Conservation (phyloP, 2,113 vertebrate species). For the Chionis minor region DNA sequence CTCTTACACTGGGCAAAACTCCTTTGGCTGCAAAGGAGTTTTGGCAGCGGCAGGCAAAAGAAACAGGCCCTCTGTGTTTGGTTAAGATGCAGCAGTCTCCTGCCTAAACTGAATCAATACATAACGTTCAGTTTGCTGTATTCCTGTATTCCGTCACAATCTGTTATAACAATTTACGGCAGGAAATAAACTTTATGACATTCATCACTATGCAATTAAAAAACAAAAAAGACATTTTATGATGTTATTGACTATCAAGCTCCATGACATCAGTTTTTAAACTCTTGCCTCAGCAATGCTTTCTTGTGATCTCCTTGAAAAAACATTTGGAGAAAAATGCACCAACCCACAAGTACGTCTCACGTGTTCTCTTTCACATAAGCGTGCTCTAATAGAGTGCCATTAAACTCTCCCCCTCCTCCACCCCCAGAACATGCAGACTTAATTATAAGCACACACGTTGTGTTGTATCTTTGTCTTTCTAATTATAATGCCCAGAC, state of each 20-base stretch:
- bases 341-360: neutral
- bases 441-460: neutral
- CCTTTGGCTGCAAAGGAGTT: neutral
- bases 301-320: neutral
- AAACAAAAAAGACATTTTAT: neutral
- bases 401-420: neutral
- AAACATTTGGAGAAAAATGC: neutral
- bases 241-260: neutral
- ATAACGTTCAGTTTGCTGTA: neutral
- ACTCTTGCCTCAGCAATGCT: neutral
- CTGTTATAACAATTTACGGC: neutral
- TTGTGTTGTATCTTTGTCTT: neutral
- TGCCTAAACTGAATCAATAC: neutral
- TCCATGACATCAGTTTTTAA: neutral
- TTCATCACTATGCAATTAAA: neutral
- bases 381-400: neutral
- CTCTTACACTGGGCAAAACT: neutral
- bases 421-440: neutral
- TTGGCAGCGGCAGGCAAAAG: neutral
- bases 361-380: neutral
- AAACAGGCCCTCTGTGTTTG: neutral
- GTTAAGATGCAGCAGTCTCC: neutral
- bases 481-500: neutral
- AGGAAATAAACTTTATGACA: conserved; percentile 14
- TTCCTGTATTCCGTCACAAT: neutral